Evolutionary conservation across 1,140 invertebrate genomes (phyloP).

Genomic region (Antheraea pernyi): DNA sequence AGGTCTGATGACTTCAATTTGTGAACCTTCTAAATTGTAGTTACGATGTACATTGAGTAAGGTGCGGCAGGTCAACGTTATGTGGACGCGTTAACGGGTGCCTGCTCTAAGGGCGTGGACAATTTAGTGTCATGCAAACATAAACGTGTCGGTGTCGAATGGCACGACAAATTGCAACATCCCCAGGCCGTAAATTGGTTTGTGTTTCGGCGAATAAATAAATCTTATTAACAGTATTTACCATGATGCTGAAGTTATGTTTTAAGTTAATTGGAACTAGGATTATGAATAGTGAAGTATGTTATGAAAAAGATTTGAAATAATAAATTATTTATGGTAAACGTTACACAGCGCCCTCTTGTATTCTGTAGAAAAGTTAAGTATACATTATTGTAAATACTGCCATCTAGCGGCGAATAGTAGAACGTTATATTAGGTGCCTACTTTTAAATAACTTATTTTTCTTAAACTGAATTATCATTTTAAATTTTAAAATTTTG

Average conservation of each 20-base stretch:
- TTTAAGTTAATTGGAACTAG: no score
- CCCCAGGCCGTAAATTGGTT: slow-evolving; percentile 44
- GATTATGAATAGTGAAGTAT: no score
- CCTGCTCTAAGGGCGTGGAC: slow-evolving; percentile 54
- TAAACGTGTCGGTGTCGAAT: slow-evolving; percentile 60
- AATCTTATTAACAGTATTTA: not conserved
- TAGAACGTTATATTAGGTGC: no score
- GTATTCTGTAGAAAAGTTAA: not conserved
- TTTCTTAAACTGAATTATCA: no score
- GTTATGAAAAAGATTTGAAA: no score
- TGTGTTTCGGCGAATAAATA: slow-evolving; percentile 30
- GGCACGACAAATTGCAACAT: slow-evolving; percentile 62
- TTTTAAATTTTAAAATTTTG: no score
- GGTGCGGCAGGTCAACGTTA: slow-evolving; percentile 35
- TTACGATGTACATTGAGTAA: not conserved
- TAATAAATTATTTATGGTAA: not conserved
- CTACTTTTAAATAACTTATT: no score
- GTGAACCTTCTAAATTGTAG: not conserved
- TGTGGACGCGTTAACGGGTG: slow-evolving; percentile 42
- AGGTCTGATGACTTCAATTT: slow-evolving; percentile 26
- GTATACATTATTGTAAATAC: not conserved
- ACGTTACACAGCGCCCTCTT: slow-evolving; percentile 16
- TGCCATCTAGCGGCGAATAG: slow-evolving; percentile 20
- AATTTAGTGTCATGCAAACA: slow-evolving; percentile 68
- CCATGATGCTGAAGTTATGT: not conserved